Evolutionary conservation across 2,888 invertebrate species (phyloP).

Genomic region (Drosophila multiciliata): DNA sequence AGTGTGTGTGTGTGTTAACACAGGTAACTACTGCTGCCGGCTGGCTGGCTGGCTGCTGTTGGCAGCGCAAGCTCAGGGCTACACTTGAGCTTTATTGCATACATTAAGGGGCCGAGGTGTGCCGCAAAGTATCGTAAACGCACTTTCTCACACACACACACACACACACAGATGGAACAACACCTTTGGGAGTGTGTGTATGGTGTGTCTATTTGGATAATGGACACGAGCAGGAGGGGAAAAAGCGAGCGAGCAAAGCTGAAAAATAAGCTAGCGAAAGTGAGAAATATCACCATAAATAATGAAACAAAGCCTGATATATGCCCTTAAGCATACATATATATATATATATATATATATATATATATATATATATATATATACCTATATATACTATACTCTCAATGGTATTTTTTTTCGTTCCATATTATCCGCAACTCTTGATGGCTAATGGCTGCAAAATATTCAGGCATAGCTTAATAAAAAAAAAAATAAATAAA

Average conservation of each 20-base stretch:
- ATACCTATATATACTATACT: not conserved
- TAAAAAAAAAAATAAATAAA: not conserved
- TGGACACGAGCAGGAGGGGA: slow-evolving; percentile 51
- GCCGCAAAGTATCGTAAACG: slow-evolving; percentile 64
- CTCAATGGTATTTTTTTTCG: not conserved
- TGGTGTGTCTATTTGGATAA: slow-evolving; percentile 66
- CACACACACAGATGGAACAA: slow-evolving; percentile 30
- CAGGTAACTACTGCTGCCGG: slow-evolving; percentile 3
- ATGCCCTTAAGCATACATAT: slow-evolving; percentile 25
- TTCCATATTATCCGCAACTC: slow-evolving; percentile 16
- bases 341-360: slow-evolving; percentile 10
- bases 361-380: slow-evolving; percentile 11
- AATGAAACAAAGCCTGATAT: slow-evolving; percentile 44
- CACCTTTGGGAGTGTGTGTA: slow-evolving; percentile 42
- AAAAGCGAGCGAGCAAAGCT: not conserved
- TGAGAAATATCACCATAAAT: slow-evolving; percentile 42
- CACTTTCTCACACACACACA: slow-evolving; percentile 15
- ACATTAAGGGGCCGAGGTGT: slow-evolving; percentile 78
- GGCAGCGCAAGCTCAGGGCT: slow-evolving; percentile 53
- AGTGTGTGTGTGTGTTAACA: slow-evolving; percentile 4
- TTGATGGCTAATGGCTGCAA: slow-evolving; percentile 32
- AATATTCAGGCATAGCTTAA: not conserved
- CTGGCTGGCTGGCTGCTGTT: slow-evolving; percentile 7
- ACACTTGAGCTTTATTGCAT: slow-evolving; percentile 79
- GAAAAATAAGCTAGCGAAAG: not conserved